Base-by-base conservation (phyloP, 2,113 vertebrate genomes). In the Andinoacara biseriatus region DNA sequence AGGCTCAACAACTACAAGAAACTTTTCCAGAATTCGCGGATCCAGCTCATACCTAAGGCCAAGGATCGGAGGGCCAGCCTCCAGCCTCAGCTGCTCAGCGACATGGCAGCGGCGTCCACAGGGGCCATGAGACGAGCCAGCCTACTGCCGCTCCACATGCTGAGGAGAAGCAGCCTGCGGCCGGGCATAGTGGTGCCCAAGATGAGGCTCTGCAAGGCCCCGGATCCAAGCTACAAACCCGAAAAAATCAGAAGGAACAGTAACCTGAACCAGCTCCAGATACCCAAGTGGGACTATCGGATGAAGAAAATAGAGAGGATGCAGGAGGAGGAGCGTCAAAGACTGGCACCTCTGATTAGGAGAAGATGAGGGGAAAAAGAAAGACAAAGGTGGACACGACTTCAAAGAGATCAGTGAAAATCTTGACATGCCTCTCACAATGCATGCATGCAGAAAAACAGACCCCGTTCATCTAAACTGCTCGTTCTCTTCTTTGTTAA, bases 211-310 rank as follows among this genome's bases (percentile, higher is more conserved):
- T 97, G 94, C 95, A 99, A 97, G 92, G 97, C 98, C 2, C 97
- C 98, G 0, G 56, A 94, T 0, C 93, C 95, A 24, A 95, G 88
- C 62, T 97, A 93, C 80, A 82, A 94, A 52, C 97, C 97, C 0
- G 96, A 97, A 79, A 95, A 93, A 0, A 74, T 86, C 0, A 57
- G 77, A 61, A 91, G 80, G 54, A 93, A 82, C 33, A 91, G 89
- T n/a, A 94, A 97, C 33, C 89, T 80, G 38, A 89, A 89, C 60
- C 94, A 96, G 52, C 94, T 99, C 80, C 96, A 98, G 95, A 93
- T 97, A 82, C 98, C 98, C 85, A 97, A 97, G 67, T 99, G 98
- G 98, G 93, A 96, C 22, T 99, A 99, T 94, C 99, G 98, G 87
- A 97, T 97, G 89, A 87, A 97, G 26, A 97, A 94, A 81, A 96